Evolutionary conservation across 2,113 vertebrate species (phyloP), one percentile per base, ranked within the genome.

Genomic region (Lepidothrix coronata): DNA sequence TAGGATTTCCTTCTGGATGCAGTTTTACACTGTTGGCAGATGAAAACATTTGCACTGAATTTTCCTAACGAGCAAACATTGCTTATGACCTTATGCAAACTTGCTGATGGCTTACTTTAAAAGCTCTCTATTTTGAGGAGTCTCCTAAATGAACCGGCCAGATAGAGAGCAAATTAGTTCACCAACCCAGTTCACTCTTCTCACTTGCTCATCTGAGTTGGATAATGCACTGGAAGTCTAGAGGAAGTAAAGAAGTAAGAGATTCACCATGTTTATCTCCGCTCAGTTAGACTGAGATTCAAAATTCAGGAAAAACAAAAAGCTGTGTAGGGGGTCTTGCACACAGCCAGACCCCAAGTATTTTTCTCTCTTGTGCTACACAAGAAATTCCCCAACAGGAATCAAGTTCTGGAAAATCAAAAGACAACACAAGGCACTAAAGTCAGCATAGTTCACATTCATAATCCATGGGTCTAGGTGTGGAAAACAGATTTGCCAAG

Each of bases 61-160:
- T 80, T 93, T 93, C 48, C 84, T 95, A 94, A 93, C 44, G 80
- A 92, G 41, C 76, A 93, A 95, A 84, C 80, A 91, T 61, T 87
- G 63, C 49, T 93, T 87, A 95, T 89, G 83, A 95, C 48, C 57
- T 73, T 72, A 52, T 78, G 44, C 61, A 86, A 84, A 81, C 68
- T 89, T 85, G 57, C 75, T 81, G 58, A 88, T 37, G 79, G 88
- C 75, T 92, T 41, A 17, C 61, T 93, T 91, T 27, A 91, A 39
- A 33, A 71, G 44, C 43, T 88, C 43, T 75, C 8, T 61, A 2
- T 68, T 85, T 83, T 49, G 41, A 88, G 20, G 12, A 83, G 35
- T 71, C 33, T 92, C 37, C 61, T 84, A 63, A 80, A 65, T 59
- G 33, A 89, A 82, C 27, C 63, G 68, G 39, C 19, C 35, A 23